These are phyloP conservation scores for Sebastiscus albofasciatus DNA, from an alignment of 2,797 vertebrate species.

Conservation along the genomic window DNA sequence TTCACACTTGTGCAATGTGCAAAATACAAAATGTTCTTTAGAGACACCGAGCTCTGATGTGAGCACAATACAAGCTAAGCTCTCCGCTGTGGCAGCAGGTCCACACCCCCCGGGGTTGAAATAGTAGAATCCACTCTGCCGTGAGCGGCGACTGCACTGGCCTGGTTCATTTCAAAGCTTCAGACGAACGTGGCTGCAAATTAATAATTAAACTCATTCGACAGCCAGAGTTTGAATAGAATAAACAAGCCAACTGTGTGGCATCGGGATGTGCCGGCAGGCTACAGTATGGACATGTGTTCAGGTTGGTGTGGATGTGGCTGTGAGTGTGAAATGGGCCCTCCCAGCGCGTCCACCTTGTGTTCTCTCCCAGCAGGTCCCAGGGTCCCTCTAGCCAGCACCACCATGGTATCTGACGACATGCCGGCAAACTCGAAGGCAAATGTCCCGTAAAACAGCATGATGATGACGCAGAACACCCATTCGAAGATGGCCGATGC, in stretches of 20 bases:
- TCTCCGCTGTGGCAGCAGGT: conserved; percentile 38
- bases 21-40: conserved; percentile 72
- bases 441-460: conserved; percentile 89
- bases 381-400: conserved; percentile 79
- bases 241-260: conserved; percentile 34
- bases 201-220: conserved; percentile 53
- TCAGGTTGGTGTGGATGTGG: conserved; percentile 70
- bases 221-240: conserved; percentile 32
- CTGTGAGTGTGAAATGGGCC: conserved; percentile 55
- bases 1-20: conserved; percentile 71
- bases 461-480: conserved; percentile 87
- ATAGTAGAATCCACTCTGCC: conserved; percentile 16
- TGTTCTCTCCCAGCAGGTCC: conserved; percentile 65
- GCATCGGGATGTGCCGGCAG: conserved; percentile 26
- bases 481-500: conserved; percentile 88
- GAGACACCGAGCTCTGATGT: conserved; percentile 40
- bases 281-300: conserved; percentile 77
- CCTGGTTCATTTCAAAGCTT: conserved; percentile 45
- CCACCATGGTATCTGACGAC: conserved; percentile 84
- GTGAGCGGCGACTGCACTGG: conserved; percentile 31
- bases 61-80: conserved; percentile 27
- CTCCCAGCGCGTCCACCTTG: conserved; percentile 71
- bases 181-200: conserved; percentile 32
- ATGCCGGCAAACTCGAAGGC: conserved; percentile 86
- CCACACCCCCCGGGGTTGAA: neutral